phyloP scores from a whole-genome alignment of 2,113 vertebrate genomes.

The Cettia cetti region DNA sequence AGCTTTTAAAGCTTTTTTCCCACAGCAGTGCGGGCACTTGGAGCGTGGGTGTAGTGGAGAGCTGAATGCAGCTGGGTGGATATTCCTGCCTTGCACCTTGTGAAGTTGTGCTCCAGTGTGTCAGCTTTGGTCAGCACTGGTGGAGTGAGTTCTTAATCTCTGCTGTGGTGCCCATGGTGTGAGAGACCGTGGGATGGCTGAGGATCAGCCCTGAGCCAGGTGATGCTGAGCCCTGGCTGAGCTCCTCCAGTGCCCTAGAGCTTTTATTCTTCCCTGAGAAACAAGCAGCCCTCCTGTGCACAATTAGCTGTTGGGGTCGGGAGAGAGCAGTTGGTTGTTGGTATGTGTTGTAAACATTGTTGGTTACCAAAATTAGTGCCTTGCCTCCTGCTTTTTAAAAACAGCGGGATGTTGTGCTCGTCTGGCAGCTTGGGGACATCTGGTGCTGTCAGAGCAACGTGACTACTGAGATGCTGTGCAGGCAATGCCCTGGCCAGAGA shows the following conservation, averaged over 20 bases:
- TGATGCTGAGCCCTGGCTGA: not conserved
- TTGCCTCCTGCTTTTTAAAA: conserved; percentile 27
- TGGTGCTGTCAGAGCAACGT: conserved; percentile 34
- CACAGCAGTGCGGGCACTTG: not conserved
- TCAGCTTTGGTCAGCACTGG: not conserved
- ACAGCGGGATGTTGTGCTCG: not conserved
- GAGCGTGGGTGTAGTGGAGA: not conserved
- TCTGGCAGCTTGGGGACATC: conserved; percentile 8
- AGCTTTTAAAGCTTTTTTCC: not conserved
- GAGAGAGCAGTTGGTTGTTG: not conserved
- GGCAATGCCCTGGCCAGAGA: not conserved
- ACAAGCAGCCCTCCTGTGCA: not conserved
- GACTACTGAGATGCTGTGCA: not conserved
- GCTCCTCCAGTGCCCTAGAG: not conserved
- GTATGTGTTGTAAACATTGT: not conserved
- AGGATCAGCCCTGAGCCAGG: not conserved
- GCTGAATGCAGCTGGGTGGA: not conserved
- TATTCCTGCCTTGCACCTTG: not conserved
- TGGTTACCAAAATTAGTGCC: conserved; percentile 11
- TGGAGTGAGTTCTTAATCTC: rapidly evolving
- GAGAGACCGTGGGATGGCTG: rapidly evolving
- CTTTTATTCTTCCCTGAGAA: not conserved
- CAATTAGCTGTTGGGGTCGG: not conserved
- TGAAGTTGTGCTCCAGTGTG: not conserved
- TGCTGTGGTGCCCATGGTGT: rapidly evolving